A percentile compares a stretch with the other conserved stretches of the same genome.
Conservation (phyloP, 1,140 invertebrate species). For the Cydia amplana region DNA sequence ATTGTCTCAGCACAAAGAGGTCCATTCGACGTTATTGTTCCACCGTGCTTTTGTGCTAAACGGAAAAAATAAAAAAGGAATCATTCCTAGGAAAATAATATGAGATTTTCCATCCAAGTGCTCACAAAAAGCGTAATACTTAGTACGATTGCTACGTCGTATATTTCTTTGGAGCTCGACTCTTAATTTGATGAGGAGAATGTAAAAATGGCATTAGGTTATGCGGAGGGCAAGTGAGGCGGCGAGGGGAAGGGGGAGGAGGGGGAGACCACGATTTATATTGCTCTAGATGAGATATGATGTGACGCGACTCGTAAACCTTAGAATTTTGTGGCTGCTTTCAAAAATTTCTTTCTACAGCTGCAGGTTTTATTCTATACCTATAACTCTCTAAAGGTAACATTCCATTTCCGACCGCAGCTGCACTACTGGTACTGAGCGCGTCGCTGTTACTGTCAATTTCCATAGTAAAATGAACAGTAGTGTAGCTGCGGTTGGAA, state of each 20-base stretch:
- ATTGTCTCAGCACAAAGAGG: slow-evolving; percentile 53
- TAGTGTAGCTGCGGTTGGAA: no score
- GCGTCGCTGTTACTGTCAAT: no score
- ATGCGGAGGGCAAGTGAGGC: slow-evolving; percentile 38
- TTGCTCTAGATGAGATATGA: slow-evolving; percentile 49
- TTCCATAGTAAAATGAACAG: no score
- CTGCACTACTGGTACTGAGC: no score
- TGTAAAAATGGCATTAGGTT: slow-evolving; percentile 59
- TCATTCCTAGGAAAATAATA: slow-evolving; percentile 55
- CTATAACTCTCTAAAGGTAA: not conserved
- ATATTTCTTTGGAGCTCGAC: slow-evolving; percentile 46
- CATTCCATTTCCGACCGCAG: no score
- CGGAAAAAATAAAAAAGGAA: slow-evolving; percentile 43
- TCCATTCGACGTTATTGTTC: slow-evolving; percentile 50
- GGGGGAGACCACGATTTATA: slow-evolving; percentile 50
- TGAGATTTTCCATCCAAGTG: slow-evolving; percentile 52
- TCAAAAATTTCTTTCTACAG: slow-evolving; percentile 14
- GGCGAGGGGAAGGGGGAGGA: slow-evolving; percentile 31
- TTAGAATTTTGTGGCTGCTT: slow-evolving; percentile 40
- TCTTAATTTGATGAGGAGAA: slow-evolving; percentile 64
- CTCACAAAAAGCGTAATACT: slow-evolving; percentile 46
- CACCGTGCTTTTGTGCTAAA: slow-evolving; percentile 43
- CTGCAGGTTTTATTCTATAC: slow-evolving; percentile 2
- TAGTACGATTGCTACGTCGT: slow-evolving; percentile 52
- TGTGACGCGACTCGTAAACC: slow-evolving; percentile 47